A percentile compares a stretch with the other conserved stretches of the same genome.
phyloP scores from a whole-genome alignment of 2,888 invertebrate genomes.

The Limnephilus auricula region DNA sequence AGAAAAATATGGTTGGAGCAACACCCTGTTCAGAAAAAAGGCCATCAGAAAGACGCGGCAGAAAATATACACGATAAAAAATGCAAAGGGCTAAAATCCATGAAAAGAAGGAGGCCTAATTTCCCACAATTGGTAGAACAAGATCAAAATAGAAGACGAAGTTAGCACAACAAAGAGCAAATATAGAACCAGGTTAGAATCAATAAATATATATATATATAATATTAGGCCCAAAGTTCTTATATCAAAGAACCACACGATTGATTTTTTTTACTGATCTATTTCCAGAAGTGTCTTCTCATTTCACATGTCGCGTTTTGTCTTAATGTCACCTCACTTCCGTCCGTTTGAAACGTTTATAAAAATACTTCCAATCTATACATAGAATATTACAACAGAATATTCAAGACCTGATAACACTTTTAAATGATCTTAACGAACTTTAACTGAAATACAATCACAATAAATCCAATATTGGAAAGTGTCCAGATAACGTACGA shows the following conservation, averaged over 20 bases:
- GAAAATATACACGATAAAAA: neutral
- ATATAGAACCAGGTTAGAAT: neutral
- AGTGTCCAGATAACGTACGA: neutral
- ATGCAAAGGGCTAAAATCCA: neutral
- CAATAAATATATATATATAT: neutral
- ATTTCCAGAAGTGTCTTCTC: slow-evolving; percentile 29
- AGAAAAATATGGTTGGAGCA: neutral
- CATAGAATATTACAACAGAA: neutral
- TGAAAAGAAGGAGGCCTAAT: neutral
- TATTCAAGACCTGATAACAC: neutral
- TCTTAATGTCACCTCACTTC: slow-evolving; percentile 40
- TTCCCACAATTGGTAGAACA: too few relatives aligned
- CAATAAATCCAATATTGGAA: neutral
- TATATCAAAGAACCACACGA: neutral
- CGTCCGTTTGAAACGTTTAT: neutral
- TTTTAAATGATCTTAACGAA: neutral
- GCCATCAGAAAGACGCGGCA: neutral
- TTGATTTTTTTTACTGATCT: slow-evolving; percentile 7
- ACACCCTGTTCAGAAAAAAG: neutral
- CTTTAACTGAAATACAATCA: neutral
- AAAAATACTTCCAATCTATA: neutral
- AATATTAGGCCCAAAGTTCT: neutral
- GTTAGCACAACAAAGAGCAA: neutral
- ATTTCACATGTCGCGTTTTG: slow-evolving; percentile 32
- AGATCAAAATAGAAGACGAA: neutral